These are phyloP conservation scores for Oreochromis tanganicae DNA, from an alignment of 2,113 vertebrate species.

Conservation along the genomic window DNA sequence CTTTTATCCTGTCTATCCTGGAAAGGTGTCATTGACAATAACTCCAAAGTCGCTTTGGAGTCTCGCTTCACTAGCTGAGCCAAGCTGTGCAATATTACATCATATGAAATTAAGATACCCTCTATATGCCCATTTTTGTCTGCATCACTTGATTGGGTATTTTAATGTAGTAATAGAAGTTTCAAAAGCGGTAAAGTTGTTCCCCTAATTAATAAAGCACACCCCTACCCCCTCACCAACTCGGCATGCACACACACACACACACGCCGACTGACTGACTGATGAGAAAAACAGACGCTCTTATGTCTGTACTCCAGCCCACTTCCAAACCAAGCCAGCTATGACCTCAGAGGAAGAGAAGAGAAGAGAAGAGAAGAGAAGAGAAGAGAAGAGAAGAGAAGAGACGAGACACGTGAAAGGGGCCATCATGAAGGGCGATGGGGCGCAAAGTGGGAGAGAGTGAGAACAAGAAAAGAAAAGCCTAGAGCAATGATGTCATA, in stretches of 20 bases:
- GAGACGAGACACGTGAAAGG: neutral
- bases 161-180: neutral
- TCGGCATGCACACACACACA: neutral
- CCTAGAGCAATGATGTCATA: conserved; percentile 12
- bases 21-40: neutral
- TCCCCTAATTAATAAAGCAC: neutral
- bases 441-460: neutral
- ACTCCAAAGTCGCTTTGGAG: neutral
- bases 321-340: conserved; percentile 50
- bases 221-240: neutral
- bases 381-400: neutral
- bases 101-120: neutral
- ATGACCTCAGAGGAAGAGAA: conserved; percentile 58
- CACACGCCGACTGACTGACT: neutral
- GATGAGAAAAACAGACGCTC: conserved; percentile 61
- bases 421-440: neutral
- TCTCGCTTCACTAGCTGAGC: neutral
- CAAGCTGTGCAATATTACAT: neutral
- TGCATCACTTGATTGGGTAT: neutral
- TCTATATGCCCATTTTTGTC: neutral
- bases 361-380: conserved; percentile 1
- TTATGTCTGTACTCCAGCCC: conserved; percentile 42
- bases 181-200: neutral
- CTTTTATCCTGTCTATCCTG: neutral
- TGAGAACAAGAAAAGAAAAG: neutral